Evolutionary conservation across 2,888 invertebrate genomes (phyloP).

Genomic region (Pemphredon lugubris): DNA sequence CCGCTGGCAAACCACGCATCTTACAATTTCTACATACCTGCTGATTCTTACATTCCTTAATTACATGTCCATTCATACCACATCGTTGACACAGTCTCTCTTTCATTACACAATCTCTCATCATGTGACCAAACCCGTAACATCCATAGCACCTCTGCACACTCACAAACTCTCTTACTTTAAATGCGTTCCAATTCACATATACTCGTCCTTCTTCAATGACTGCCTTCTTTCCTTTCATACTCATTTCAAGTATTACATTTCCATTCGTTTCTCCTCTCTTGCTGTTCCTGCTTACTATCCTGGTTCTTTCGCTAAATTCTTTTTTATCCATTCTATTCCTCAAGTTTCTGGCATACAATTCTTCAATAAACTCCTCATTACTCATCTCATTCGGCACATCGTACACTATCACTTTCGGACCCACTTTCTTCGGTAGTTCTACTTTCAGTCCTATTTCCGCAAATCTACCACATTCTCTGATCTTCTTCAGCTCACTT

Average conservation of each 20-base stretch:
- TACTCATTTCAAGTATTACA: constrained; percentile 2
- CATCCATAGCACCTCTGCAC: constrained; percentile 6
- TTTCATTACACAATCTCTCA: background rate
- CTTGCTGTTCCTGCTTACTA: background rate
- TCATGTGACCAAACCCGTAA: constrained; percentile 2
- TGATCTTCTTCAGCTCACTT: background rate
- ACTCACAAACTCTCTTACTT: constrained; percentile 4
- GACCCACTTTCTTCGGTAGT: background rate
- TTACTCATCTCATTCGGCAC: constrained; percentile 1
- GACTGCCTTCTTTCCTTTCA: background rate
- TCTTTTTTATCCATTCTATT: background rate
- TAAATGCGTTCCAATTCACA: constrained; percentile 1
- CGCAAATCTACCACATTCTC: constrained; percentile 3
- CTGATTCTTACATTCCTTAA: background rate
- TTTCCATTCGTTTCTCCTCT: background rate
- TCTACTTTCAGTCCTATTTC: constrained; percentile 5
- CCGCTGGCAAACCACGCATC: background rate
- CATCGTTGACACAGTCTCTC: constrained; percentile 2
- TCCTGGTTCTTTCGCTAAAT: constrained; percentile 2
- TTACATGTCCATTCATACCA: background rate
- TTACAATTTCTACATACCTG: background rate
- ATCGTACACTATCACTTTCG: constrained; percentile 8
- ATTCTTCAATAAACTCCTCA: background rate
- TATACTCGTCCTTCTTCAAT: constrained; percentile 9
- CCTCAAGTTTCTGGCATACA: constrained; percentile 9